Percentiles rank a stretch among this genome's conserved stretches.
phyloP scores from a whole-genome alignment of 2,888 invertebrate genomes.

The Caenorhabditis sulstoni region DNA sequence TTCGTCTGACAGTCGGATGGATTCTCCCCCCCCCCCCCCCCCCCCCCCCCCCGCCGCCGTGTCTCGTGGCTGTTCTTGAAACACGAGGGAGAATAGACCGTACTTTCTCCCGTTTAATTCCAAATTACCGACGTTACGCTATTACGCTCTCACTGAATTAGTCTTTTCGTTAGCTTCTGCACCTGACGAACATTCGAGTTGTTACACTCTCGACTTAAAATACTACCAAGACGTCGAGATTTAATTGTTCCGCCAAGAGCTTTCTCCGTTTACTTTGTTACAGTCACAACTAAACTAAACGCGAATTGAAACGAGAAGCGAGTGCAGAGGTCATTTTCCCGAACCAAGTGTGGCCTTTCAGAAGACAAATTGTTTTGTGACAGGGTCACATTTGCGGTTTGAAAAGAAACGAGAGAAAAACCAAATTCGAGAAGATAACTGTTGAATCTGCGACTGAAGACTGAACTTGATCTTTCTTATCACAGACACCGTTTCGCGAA shows the following conservation, averaged over 20 bases:
- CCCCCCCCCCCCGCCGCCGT: constrained; percentile 17
- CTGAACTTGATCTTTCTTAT: constrained; percentile 41
- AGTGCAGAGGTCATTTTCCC: constrained; percentile 32
- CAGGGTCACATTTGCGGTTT: constrained; percentile 21
- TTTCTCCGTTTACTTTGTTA: constrained; percentile 4
- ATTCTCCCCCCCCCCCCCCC: constrained; percentile 1
- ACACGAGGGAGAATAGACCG: neutral
- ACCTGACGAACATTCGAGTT: constrained; percentile 17
- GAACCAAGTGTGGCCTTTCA: neutral
- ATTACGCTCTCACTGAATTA: constrained; percentile 29
- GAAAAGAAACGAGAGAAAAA: constrained; percentile 1
- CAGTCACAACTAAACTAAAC: constrained; percentile 12
- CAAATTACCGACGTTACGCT: constrained; percentile 14
- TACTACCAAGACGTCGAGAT: constrained; percentile 20
- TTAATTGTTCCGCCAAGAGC: constrained; percentile 28
- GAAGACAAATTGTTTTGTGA: neutral
- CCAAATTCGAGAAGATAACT: constrained; percentile 20
- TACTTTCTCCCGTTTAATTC: neutral
- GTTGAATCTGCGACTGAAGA: neutral
- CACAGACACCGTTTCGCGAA: constrained; percentile 21
- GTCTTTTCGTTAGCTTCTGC: constrained; percentile 19
- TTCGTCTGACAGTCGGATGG: constrained; percentile 17
- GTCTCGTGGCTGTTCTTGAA: constrained; percentile 7
- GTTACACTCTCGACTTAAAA: constrained; percentile 49
- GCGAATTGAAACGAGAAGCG: constrained; percentile 6